phyloP scores from a whole-genome alignment of 2,797 vertebrate genomes.

The Miichthys miiuy region DNA sequence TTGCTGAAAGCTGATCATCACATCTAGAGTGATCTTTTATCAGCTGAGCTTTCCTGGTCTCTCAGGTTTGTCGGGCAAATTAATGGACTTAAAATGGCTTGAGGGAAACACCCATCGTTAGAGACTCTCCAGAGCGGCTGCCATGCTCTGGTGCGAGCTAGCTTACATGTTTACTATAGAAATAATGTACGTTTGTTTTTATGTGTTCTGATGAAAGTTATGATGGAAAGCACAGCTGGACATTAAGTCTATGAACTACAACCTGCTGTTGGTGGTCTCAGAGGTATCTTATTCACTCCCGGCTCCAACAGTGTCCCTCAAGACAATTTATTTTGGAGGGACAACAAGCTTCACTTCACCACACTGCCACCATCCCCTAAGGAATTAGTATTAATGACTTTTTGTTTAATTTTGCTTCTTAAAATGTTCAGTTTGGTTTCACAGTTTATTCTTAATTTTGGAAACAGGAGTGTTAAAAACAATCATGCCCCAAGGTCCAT shows the following conservation, averaged over 20 bases:
- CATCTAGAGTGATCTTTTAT: background rate
- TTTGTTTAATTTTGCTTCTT: background rate
- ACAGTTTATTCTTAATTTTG: constrained; percentile 11
- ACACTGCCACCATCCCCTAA: background rate
- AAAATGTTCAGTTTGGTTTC: background rate
- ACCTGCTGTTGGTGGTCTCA: background rate
- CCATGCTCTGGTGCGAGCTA: background rate
- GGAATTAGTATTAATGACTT: background rate
- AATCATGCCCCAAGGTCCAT: background rate
- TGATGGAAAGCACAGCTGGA: constrained; percentile 8
- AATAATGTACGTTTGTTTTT: background rate
- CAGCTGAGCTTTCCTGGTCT: constrained; percentile 6
- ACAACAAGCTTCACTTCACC: constrained; percentile 1
- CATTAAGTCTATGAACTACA: constrained; percentile 19
- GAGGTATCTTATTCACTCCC: constrained; percentile 5
- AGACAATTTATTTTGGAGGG: background rate
- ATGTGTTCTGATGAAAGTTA: constrained; percentile 17
- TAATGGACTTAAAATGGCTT: background rate
- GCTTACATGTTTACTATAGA: background rate
- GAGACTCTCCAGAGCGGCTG: constrained; percentile 1
- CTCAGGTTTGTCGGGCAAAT: constrained; percentile 24
- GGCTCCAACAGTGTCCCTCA: background rate
- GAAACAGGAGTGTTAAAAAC: background rate
- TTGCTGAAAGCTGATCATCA: constrained; percentile 7
- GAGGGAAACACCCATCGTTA: constrained; percentile 12